These are phyloP conservation scores for Ceratina japonica DNA, from an alignment of 1,140 invertebrate species.

Conservation along the genomic window DNA sequence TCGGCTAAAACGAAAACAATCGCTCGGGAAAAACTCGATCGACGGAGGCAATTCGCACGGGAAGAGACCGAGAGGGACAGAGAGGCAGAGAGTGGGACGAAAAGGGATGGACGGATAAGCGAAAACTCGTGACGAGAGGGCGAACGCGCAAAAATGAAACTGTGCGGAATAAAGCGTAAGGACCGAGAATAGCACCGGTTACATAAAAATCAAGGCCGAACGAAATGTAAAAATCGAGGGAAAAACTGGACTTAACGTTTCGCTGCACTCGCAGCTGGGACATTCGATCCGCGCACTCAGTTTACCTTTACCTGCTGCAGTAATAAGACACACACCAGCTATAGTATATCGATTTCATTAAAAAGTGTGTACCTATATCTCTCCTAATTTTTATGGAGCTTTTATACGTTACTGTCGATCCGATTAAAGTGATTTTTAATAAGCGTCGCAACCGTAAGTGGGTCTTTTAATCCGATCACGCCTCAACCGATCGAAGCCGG, in stretches of 20 bases:
- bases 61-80: no score
- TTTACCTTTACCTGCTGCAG: not conserved
- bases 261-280: not conserved
- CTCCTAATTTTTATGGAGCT: not conserved
- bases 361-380: no score
- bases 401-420: no score
- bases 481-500: not conserved
- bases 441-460: not conserved
- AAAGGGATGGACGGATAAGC: not conserved
- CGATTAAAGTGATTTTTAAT: no score
- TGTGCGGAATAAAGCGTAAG: not conserved
- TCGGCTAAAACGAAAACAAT: constrained; percentile 30
- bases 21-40: constrained; percentile 13
- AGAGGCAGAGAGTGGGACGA: not conserved
- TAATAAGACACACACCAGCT: not conserved
- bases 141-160: not conserved
- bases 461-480: not conserved
- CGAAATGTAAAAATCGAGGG: not conserved
- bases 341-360: no score
- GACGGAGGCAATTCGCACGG: constrained; percentile 1
- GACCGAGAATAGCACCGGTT: not conserved
- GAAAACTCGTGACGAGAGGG: not conserved
- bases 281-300: not conserved
- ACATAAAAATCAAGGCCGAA: not conserved
- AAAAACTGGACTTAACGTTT: not conserved